Conservation (phyloP, 2,888 invertebrate genomes). For the Hydrotaea cyrtoneurina region DNA sequence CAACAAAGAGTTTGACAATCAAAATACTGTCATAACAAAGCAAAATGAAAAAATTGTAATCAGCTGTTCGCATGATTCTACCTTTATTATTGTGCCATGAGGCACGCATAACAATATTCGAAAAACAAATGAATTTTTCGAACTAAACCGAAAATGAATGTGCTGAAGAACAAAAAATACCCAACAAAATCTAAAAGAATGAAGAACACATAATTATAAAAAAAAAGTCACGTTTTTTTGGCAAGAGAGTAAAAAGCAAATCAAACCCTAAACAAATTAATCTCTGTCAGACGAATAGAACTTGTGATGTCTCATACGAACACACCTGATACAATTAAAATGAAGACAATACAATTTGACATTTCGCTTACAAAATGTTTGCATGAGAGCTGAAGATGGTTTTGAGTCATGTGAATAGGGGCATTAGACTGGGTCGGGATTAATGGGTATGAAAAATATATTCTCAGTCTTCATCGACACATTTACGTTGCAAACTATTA, state of each 20-base stretch:
- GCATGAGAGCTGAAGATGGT: neutral
- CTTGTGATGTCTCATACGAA: conserved; percentile 27
- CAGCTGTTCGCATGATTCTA: too few species aligned
- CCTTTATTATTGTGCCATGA: too few species aligned
- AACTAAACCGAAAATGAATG: conserved; percentile 23
- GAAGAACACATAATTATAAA: conserved; percentile 29
- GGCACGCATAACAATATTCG: neutral
- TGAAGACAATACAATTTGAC: conserved; percentile 34
- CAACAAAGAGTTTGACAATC: too few species aligned
- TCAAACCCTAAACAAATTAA: conserved; percentile 12
- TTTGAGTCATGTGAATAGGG: conserved; percentile 11
- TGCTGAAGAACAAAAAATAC: neutral
- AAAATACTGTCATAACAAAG: too few species aligned
- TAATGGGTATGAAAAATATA: too few species aligned
- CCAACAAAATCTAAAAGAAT: conserved; percentile 5
- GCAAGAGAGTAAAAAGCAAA: conserved; percentile 30
- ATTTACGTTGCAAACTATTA: too few species aligned
- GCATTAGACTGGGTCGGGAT: neutral
- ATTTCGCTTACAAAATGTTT: conserved; percentile 7
- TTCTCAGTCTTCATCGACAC: too few species aligned
- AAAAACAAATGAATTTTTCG: conserved; percentile 28
- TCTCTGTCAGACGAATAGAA: conserved; percentile 17
- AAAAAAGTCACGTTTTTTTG: conserved; percentile 64
- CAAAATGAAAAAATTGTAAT: too few species aligned
- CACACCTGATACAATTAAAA: conserved; percentile 49